Base-by-base conservation (phyloP, 2,113 vertebrate genomes). In the Colistium nudipinnis region DNA sequence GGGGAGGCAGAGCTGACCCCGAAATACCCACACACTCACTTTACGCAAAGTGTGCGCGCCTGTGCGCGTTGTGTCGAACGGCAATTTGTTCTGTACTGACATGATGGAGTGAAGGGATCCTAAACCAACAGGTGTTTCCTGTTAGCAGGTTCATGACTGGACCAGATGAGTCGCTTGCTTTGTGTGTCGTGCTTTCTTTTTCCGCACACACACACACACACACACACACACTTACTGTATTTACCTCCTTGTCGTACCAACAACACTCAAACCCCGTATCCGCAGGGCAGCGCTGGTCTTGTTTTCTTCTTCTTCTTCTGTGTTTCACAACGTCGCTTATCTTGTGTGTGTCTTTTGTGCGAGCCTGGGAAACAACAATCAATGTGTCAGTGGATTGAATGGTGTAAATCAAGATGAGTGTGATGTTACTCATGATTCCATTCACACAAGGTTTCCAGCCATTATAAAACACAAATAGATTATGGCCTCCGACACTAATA, bases 1-100 rank as follows among this genome's bases (percentile, higher is more conserved):
- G 55, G 70, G n/a, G 79, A 81, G 57, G 68, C 70, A 54, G 51
- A 8, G n/a, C 64, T 83, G 69, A 84, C 80, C 80, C 78, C 80
- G 74, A 83, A 85, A 87, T 62, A 63, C 73, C 66, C 53, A 41
- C 64, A 77, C 39, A 10, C 56, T 61, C 27, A 61, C 24, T 33
- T 54, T 27, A 48, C 64, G 33, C 24, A 52, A 61, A 62, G 49
- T 20, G 16, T 39, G 19, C 22, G 43, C 19, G 17, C 7, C 17
- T 54, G 48, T 52, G 39, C 31, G 25, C 44, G 59, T 54, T 36
- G 27, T 24, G 60, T 36, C n/a, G n/a, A n/a, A n/a, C n/a, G n/a
- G n/a, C n/a, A n/a, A n/a, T n/a, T n/a, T n/a, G n/a, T n/a, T n/a
- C n/a, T n/a, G n/a, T n/a, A n/a, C n/a, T n/a, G n/a, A n/a, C n/a